Evolutionary conservation across 2,888 invertebrate species (phyloP).

Genomic region (Drosophila aldrichi): DNA sequence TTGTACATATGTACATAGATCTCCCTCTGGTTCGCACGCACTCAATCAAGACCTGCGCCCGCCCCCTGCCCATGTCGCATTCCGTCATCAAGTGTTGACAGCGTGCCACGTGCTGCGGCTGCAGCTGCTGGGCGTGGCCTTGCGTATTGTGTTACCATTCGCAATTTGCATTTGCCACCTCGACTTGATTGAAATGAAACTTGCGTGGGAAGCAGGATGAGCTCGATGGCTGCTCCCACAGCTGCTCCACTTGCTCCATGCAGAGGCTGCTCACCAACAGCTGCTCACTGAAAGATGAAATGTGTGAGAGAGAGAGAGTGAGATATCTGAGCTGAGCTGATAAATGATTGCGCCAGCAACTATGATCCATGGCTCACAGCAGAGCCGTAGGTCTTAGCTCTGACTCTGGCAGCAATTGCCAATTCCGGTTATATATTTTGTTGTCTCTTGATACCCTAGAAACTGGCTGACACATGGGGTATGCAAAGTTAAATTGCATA

Average conservation of each 20-base stretch:
- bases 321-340: constrained; percentile 33
- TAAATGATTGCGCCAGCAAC: constrained; percentile 47
- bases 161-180: constrained; percentile 75
- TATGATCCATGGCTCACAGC: constrained; percentile 29
- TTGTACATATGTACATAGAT: no score
- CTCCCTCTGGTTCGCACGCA: constrained; percentile 47
- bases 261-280: constrained; percentile 19
- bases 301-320: neutral
- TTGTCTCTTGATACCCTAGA: constrained; percentile 25
- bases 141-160: constrained; percentile 72
- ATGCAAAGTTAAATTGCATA: neutral
- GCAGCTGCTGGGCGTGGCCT: constrained; percentile 33
- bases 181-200: constrained; percentile 54
- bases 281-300: constrained; percentile 13
- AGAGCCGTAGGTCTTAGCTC: constrained; percentile 24
- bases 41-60: constrained; percentile 45
- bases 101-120: constrained; percentile 54
- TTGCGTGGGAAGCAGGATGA: constrained; percentile 25
- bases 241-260: constrained; percentile 10
- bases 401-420: constrained; percentile 29
- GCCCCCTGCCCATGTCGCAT: neutral
- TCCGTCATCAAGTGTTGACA: constrained; percentile 78
- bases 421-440: constrained; percentile 23
- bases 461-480: neutral
- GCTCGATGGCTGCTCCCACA: neutral